Evolutionary conservation across 37 sponge, comb jelly and placozoan genomes (phyloP).

Genomic region (Lycopodina hypogea): DNA sequence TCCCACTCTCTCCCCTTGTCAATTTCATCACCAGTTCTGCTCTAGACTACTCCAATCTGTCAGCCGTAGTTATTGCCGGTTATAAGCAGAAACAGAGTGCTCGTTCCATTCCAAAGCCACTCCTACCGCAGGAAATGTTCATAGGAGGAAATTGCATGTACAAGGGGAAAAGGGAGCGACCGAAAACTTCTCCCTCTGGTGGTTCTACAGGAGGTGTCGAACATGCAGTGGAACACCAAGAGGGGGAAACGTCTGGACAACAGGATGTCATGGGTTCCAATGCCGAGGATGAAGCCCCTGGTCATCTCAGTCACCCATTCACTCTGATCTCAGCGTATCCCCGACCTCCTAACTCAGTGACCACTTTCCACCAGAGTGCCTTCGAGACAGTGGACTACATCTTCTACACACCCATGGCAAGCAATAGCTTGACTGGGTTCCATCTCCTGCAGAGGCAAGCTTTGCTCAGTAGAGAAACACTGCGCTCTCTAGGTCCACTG

Average conservation of each 20-base stretch:
- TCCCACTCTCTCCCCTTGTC: conserved; percentile 72
- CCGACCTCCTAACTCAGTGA: conserved; percentile 44
- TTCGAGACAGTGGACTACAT: conserved; percentile 16
- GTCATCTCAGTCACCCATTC: conserved; percentile 62
- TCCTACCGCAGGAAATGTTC: conserved; percentile 41
- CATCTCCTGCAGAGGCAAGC: conserved; percentile 43
- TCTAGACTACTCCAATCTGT: conserved; percentile 69
- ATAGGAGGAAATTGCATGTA: conserved; percentile 64
- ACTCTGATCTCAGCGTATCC: conserved; percentile 58
- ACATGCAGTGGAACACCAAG: too few relatives aligned
- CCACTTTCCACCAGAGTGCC: conserved; percentile 57
- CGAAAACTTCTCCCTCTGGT: background rate
- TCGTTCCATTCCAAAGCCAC: conserved; percentile 58
- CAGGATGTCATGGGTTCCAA: background rate
- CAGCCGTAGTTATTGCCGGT: conserved; percentile 66
- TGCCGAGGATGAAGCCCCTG: background rate
- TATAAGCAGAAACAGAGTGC: conserved; percentile 8
- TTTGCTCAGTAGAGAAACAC: conserved; percentile 46
- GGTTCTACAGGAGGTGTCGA: background rate
- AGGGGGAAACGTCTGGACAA: background rate
- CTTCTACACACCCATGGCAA: background rate
- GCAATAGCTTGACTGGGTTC: conserved; percentile 57
- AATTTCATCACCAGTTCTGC: conserved; percentile 54
- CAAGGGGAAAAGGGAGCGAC: background rate
- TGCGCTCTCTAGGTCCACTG: conserved; percentile 66